Evolutionary conservation across 2,888 invertebrate species (phyloP), one percentile per base, ranked within the genome.

Genomic region (Tetragnatha montana): DNA sequence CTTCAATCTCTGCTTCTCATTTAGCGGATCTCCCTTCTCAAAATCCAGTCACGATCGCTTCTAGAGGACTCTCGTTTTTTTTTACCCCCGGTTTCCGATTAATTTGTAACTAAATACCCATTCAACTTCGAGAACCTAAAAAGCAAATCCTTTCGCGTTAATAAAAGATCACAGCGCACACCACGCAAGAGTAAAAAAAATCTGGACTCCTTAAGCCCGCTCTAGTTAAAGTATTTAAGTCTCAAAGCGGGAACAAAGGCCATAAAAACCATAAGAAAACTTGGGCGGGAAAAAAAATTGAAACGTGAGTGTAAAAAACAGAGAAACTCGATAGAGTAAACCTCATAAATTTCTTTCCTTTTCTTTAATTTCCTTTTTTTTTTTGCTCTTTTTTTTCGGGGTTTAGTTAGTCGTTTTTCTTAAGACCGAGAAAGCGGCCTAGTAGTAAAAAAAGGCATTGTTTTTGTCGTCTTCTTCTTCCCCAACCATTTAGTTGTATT

Each of bases 341-440:
- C 84, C 84, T 76, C 84, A 84, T 84, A 84, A 84, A 84, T 84
- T 84, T 69, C 69, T 50, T 35, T 4, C 35, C 60, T 84, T 83
- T 83, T 80, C 60, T 80, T 68, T 49, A 84, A 69, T 60, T 60
- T 76, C 19, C 84, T n/a, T n/a, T 10, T 35, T 35, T 4, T 35
- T 21, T 8, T 35, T 75, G 75, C 75, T 50, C n/a, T 75, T 47
- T 75, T 8, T 60, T 60, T 35, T 35, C 35, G 4, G 35, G 35
- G 35, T 35, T 60, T 60, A 60, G 60, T 60, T 17, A 17, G 14
- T 60, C 60, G 60, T 60, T 60, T 60, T 60, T 60, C 60, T 60
- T 60, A 60, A 60, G 17, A 60, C 60, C 17, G 60, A 8, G 22
- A 47, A 51, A 78, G 60, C 19, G 22, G 75, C 8, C 21, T 7